These are phyloP conservation scores for Gasterosteus aculeatus DNA, from an alignment of 2,113 vertebrate species.

Conservation along the genomic window DNA sequence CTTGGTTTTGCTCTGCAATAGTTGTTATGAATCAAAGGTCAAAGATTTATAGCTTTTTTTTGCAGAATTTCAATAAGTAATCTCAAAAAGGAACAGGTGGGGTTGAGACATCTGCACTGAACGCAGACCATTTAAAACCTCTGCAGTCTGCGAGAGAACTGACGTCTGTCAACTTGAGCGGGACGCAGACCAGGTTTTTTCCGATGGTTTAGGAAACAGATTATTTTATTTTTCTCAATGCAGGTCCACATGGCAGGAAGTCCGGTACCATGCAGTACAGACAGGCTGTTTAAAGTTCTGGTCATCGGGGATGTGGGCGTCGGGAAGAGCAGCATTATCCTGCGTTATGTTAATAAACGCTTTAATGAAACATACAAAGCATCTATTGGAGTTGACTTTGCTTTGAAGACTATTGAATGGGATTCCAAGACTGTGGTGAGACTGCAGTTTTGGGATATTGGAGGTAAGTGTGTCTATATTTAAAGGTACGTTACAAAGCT, in stretches of 20 bases:
- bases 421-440: conserved; percentile 85
- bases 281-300: conserved; percentile 46
- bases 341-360: conserved; percentile 28
- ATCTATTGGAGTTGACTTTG: conserved; percentile 89
- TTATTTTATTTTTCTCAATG: not conserved
- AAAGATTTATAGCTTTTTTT: conserved; percentile 29
- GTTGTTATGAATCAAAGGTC: conserved; percentile 21
- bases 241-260: not conserved
- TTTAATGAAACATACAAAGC: conserved; percentile 75
- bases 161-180: not conserved
- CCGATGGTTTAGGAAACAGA: not conserved
- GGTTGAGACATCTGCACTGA: not conserved
- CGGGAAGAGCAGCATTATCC: conserved; percentile 58
- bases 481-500: not conserved
- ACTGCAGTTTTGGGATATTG: conserved; percentile 90
- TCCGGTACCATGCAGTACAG: not conserved
- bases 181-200: not conserved
- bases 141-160: not conserved
- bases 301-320: conserved; percentile 80
- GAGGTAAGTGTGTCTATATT: conserved; percentile 75
- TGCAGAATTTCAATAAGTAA: conserved; percentile 2
- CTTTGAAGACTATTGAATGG: conserved; percentile 86
- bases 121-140: not conserved
- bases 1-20: not conserved
- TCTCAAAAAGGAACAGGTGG: not conserved